These are phyloP conservation scores for Dendrocincla tyrannina DNA, from an alignment of 2,797 vertebrate species.

Conservation along the genomic window DNA sequence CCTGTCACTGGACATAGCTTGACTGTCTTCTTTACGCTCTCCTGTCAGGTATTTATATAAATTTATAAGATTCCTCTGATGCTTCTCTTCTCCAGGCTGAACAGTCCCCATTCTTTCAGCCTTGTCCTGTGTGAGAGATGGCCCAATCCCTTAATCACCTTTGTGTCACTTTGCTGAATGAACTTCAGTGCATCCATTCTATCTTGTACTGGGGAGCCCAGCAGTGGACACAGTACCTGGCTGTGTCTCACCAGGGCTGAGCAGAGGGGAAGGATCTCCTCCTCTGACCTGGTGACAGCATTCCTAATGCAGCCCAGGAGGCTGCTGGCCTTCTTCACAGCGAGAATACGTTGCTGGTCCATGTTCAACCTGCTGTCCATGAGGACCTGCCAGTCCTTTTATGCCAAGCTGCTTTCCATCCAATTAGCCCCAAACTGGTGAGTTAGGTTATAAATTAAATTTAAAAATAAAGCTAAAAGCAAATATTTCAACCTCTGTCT, in stretches of 20 bases:
- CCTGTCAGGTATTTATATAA: neutral
- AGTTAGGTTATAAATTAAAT: neutral
- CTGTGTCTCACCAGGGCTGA: neutral
- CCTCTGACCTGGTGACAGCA: neutral
- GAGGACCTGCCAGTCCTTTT: neutral
- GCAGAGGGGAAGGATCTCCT: neutral
- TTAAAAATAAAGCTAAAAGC: neutral
- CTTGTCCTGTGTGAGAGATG: neutral
- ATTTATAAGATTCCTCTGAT: neutral
- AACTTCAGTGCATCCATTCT: fast-evolving
- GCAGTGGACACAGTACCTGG: neutral
- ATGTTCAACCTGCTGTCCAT: neutral
- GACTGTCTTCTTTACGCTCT: neutral
- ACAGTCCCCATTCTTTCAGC: neutral
- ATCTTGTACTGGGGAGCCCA: neutral
- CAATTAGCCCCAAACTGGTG: too few species aligned
- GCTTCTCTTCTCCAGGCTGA: neutral
- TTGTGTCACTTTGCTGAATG: neutral
- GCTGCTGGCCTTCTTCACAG: neutral
- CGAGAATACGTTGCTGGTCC: fast-evolving
- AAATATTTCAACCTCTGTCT: neutral
- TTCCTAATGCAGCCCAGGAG: neutral
- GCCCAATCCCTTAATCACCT: neutral
- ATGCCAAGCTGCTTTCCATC: neutral
- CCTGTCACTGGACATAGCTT: neutral